Base-by-base conservation (phyloP, 1,140 invertebrate species). In the Tyrophagus putrescentiae region DNA sequence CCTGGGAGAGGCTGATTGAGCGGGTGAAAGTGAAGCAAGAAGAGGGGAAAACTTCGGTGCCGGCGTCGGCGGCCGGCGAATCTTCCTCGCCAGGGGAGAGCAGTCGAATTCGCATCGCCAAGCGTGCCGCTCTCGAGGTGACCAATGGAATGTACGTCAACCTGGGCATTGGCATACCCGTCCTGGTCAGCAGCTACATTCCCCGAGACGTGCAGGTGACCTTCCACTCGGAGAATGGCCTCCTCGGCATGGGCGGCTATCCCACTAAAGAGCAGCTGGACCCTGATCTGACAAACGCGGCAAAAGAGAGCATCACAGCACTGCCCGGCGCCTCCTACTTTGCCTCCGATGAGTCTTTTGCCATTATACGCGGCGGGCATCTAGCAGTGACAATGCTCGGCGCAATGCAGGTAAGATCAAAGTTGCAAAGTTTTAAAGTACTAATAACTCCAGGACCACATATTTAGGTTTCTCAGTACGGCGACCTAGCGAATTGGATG, bases 401-500 rank as follows among this genome's bases (percentile, higher is more conserved):
- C 21, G 95, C 85, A 7, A 94, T 98, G 88, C 86, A 99, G 78
- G 94, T 99, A 3, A 27, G n/a, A n/a, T n/a, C n/a, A n/a, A n/a
- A n/a, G n/a, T 54, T 54, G 32, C n/a, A n/a, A n/a, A n/a, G n/a
- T n/a, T n/a, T n/a, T n/a, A 27, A 48, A 7, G 5, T 5, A 6
- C 18, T 27, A 48, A 27, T 29, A 5, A 27, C 31, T 13, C n/a
- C 36, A 13, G 36, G 13, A 13, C n/a, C n/a, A 39, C 13, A 13
- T 13, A n/a, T n/a, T 27, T n/a, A 48, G 44, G 44, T 48, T 5
- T 97, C 93, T 0, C 80, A 85, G 68, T 86, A 80, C 67, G 96
- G 96, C 29, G 96, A 99, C 76, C 76, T 99, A 31, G 94, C 96
- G n/a, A 99, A 98, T 71, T 99, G 93, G 93, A 97, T 99, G 91